phyloP scores from a whole-genome alignment of 2,888 invertebrate genomes.

The Xylota sylvarum region DNA sequence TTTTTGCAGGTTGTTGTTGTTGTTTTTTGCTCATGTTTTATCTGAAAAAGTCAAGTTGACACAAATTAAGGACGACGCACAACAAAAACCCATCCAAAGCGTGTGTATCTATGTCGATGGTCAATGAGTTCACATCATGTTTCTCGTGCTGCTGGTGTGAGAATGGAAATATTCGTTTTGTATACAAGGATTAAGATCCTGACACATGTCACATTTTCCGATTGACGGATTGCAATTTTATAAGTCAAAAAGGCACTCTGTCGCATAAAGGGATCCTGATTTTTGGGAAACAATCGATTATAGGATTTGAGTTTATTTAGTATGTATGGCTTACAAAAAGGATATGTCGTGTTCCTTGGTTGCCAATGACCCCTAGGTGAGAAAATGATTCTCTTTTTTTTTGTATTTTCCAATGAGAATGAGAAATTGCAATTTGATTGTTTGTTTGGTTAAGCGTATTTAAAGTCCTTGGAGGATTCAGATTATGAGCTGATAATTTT shows the following conservation, averaged over 20 bases:
- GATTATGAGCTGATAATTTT: conserved; percentile 77
- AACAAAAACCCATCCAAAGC: conserved; percentile 40
- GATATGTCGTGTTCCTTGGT: conserved; percentile 35
- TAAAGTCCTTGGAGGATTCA: conserved; percentile 45
- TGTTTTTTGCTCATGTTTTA: conserved; percentile 33
- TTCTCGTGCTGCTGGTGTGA: neutral
- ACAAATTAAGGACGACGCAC: conserved; percentile 69
- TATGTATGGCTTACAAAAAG: neutral
- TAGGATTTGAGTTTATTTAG: conserved; percentile 54
- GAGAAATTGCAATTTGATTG: conserved; percentile 75
- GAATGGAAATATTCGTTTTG: conserved; percentile 56
- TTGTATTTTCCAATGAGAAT: conserved; percentile 29
- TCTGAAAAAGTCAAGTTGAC: conserved; percentile 69
- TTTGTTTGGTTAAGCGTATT: conserved; percentile 71
- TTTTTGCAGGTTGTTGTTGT: conserved; percentile 34
- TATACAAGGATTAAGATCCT: conserved; percentile 61
- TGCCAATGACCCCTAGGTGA: conserved; percentile 46
- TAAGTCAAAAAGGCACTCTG: conserved; percentile 41
- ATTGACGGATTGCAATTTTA: conserved; percentile 74
- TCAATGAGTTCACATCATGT: conserved; percentile 56
- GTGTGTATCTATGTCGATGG: conserved; percentile 40
- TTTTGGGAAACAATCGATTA: conserved; percentile 72
- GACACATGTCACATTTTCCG: conserved; percentile 74
- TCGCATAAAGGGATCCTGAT: conserved; percentile 41
- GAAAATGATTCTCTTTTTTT: conserved; percentile 43